These are phyloP conservation scores for Synanthedon formicaeformis DNA, from an alignment of 2,888 invertebrate genomes.

Conservation along the genomic window DNA sequence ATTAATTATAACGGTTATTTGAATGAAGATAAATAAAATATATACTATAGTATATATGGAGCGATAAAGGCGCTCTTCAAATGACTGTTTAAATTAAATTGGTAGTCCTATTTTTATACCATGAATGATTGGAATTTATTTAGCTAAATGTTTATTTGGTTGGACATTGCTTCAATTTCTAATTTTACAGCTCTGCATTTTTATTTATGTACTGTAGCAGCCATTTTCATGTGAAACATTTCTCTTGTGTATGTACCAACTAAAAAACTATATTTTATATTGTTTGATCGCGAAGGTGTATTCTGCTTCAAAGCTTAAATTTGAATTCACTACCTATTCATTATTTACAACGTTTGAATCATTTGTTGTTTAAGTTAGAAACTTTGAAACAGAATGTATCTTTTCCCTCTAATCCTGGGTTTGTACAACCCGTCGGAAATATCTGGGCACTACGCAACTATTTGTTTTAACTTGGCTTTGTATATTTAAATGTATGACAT, in stretches of 20 bases:
- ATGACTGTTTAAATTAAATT: not conserved
- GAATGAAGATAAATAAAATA: not conserved
- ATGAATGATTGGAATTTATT: not conserved
- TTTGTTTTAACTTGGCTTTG: too few species aligned
- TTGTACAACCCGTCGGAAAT: too few species aligned
- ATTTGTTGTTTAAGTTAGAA: too few species aligned
- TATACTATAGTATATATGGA: not conserved
- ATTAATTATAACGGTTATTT: not conserved
- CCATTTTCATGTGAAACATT: slow-evolving; percentile 17
- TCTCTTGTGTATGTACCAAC: not conserved
- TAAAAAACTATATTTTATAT: too few species aligned
- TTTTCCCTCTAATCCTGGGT: too few species aligned
- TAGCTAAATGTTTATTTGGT: not conserved
- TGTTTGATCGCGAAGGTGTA: too few species aligned
- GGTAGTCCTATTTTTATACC: not conserved
- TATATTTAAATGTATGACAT: too few species aligned
- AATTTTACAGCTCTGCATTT: slow-evolving; percentile 61
- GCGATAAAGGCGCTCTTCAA: not conserved
- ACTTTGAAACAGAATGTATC: too few species aligned
- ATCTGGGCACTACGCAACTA: too few species aligned
- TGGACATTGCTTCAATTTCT: slow-evolving; percentile 26
- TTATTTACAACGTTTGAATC: too few species aligned
- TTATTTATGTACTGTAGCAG: slow-evolving; percentile 42
- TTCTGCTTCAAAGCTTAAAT: too few species aligned
- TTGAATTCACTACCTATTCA: too few species aligned